Base-by-base conservation (phyloP, 2,113 vertebrate genomes). In the Puffinus mauretanicus region DNA sequence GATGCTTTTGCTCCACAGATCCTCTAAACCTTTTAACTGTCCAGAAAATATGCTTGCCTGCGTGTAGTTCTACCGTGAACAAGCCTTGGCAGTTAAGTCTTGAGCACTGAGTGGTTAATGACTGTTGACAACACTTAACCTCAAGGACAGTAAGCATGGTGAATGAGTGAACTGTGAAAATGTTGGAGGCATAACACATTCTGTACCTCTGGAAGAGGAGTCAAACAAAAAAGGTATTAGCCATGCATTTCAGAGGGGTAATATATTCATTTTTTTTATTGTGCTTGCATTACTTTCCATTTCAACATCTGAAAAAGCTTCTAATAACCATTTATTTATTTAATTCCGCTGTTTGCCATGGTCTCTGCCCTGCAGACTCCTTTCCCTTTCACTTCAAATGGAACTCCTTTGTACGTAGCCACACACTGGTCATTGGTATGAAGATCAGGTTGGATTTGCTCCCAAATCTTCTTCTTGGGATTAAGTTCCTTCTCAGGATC, bases 401-500 rank as follows among this genome's bases (percentile, higher is more conserved):
- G 98, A 16, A 97, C 97, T 34, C 99, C 99, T 96, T 99, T 99
- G 97, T 99, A 99, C 1, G 98, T 99, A 79, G 99, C 99, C 86
- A 99, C 98, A 88, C 99, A 99, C 40, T 98, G 97, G 46, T 91
- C 96, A 84, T 99, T 98, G 13, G 99, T 99, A 85, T 92, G 97
- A 76, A 99, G 98, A 83, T 99, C 99, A 12, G 99, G 99, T 90
- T 99, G 99, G 92, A 99, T 98, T 94, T 99, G 99, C 96, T 99
- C 99, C 99, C 99, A 99, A 25, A 99, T 99, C 97, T 99, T 99
- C 98, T 99, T 99, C 97, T 99, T 99, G 67, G 99, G 99, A 97
- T 99, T 99, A 90, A 99, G 98, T 88, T 99, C 99, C 95, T 99
- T 99, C 94, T 99, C 99, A 22, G 99, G 99, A 69, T 99, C 99